A percentile compares a stretch with the other conserved stretches of the same genome.
Conservation (phyloP, 1,140 invertebrate species). For the Nylanderia fulva region DNA sequence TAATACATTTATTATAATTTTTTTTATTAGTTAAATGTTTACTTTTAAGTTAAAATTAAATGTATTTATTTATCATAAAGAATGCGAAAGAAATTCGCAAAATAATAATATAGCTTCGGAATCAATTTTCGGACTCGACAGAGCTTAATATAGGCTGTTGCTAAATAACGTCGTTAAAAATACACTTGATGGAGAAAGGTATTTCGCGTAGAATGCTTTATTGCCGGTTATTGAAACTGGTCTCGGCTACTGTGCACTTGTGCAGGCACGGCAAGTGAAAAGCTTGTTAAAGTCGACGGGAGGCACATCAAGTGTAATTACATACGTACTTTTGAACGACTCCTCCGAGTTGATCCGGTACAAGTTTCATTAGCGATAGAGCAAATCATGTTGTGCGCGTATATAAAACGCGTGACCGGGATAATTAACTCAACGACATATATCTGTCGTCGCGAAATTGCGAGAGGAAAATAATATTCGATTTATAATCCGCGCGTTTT, state of each 20-base stretch:
- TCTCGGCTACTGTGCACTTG: not conserved
- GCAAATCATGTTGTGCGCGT: constrained; percentile 39
- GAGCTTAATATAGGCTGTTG: not conserved
- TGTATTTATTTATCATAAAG: not conserved
- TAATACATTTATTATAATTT: too few species aligned
- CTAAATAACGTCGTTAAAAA: constrained; percentile 12
- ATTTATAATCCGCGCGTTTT: not conserved
- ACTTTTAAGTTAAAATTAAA: too few species aligned
- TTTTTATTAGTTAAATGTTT: too few species aligned
- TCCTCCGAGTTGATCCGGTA: not conserved
- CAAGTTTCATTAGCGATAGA: constrained; percentile 46
- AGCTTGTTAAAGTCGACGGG: constrained; percentile 24
- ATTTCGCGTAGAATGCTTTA: constrained; percentile 2
- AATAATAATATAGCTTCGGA: not conserved
- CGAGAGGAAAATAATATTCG: constrained; percentile 12
- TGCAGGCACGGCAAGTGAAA: not conserved
- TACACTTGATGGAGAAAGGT: not conserved
- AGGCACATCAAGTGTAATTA: constrained; percentile 43
- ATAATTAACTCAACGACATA: constrained; percentile 46
- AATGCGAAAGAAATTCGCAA: not conserved
- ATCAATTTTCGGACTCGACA: not conserved
- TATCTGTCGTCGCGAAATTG: constrained; percentile 35
- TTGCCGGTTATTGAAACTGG: constrained; percentile 22
- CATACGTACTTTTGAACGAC: constrained; percentile 19
- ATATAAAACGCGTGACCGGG: constrained; percentile 36